These are phyloP conservation scores for Drepana falcataria DNA, from an alignment of 2,888 invertebrate genomes.

Conservation along the genomic window DNA sequence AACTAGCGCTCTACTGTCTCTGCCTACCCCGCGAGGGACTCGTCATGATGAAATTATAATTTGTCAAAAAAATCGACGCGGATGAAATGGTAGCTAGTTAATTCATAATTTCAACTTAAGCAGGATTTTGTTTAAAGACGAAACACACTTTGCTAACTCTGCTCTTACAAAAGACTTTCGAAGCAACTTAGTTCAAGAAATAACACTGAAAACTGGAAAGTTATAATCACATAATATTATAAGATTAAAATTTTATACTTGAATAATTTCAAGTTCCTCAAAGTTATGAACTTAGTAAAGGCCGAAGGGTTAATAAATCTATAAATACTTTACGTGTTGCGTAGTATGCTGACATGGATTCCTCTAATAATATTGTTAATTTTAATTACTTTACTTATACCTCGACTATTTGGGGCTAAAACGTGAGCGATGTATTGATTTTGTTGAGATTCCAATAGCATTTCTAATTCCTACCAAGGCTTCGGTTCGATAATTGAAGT, in stretches of 20 bases:
- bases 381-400: not conserved
- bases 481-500: no score
- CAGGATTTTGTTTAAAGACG: no score
- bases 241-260: conserved; percentile 15
- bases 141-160: not conserved
- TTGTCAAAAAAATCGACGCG: no score
- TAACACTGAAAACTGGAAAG: conserved; percentile 12
- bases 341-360: not conserved
- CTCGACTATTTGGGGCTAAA: not conserved
- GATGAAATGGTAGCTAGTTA: no score
- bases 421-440: no score
- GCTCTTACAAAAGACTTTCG: conserved; percentile 6
- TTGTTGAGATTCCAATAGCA: no score
- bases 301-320: conserved; percentile 1
- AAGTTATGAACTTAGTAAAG: not conserved
- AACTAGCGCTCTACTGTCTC: no score
- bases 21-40: no score
- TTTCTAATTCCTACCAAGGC: no score
- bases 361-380: not conserved
- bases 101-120: no score
- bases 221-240: conserved; percentile 21
- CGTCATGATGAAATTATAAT: no score
- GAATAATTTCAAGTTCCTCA: conserved; percentile 8
- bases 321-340: not conserved
- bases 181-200: conserved; percentile 6